Percentiles rank a stretch among this genome's conserved stretches.
Conservation (phyloP, 2,113 vertebrate genomes). For the Corvus cornix region DNA sequence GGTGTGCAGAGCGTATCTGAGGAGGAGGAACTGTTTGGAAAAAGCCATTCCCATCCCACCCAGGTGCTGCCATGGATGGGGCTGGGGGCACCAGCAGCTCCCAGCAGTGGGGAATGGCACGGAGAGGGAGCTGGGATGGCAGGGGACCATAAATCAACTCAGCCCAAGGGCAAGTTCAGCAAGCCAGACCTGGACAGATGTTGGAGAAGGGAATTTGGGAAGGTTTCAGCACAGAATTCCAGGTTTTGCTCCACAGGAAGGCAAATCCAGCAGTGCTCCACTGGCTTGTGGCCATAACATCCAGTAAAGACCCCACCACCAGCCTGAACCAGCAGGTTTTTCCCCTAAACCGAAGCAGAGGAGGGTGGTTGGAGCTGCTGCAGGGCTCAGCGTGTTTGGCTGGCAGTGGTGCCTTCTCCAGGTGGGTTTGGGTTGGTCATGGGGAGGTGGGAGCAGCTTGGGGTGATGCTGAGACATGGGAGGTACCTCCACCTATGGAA, state of each 20-base stretch:
- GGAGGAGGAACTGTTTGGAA: conserved; percentile 15
- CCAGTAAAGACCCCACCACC: neutral
- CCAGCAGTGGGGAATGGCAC: neutral
- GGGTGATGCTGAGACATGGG: neutral
- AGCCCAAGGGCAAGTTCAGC: neutral
- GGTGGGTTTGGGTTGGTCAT: neutral
- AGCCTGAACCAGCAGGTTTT: neutral
- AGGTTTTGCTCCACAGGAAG: neutral
- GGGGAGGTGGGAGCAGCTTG: neutral
- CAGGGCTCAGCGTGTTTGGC: neutral
- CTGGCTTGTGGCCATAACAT: neutral
- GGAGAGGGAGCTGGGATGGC: neutral
- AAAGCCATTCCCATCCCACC: neutral
- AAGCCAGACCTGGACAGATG: neutral
- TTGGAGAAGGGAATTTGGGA: neutral
- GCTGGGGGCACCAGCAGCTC: neutral
- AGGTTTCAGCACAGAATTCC: neutral
- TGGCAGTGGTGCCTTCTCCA: neutral
- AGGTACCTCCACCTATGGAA: neutral
- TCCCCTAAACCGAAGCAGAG: neutral
- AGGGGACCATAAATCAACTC: neutral
- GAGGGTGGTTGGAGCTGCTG: neutral
- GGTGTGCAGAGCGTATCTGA: conserved; percentile 45
- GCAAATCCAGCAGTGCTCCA: neutral
- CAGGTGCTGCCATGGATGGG: neutral